phyloP scores from a whole-genome alignment of 2,888 invertebrate genomes.

The Lordiphosa andalusiaca region DNA sequence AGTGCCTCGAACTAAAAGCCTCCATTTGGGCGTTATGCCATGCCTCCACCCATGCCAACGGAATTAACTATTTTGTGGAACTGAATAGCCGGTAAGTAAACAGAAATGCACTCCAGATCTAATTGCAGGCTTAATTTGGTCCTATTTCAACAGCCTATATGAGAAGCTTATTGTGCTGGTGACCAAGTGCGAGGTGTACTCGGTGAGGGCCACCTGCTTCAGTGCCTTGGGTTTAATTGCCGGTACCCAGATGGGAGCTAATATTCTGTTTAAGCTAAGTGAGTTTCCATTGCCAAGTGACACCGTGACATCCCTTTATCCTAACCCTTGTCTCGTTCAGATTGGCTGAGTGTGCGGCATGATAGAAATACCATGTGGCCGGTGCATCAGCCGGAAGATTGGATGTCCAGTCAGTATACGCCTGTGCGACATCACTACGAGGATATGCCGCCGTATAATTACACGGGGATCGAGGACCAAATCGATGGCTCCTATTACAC shows the following conservation, averaged over 20 bases:
- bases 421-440: conserved; percentile 80
- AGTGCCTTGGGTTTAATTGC: conserved; percentile 90
- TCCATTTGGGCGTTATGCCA: conserved; percentile 95
- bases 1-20: conserved; percentile 90
- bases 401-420: conserved; percentile 80
- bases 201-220: conserved; percentile 93
- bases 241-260: conserved; percentile 91
- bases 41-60: conserved; percentile 88
- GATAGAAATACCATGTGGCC: conserved; percentile 89
- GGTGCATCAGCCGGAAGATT: conserved; percentile 85
- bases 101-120: background rate
- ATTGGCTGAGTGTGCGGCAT: conserved; percentile 89
- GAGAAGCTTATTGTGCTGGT: conserved; percentile 84
- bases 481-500: conserved; percentile 78
- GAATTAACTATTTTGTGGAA: conserved; percentile 86
- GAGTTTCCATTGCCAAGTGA: conserved; percentile 54
- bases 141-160: conserved; percentile 65
- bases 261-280: conserved; percentile 87
- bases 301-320: background rate
- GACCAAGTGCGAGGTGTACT: conserved; percentile 90
- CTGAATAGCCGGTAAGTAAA: conserved; percentile 67
- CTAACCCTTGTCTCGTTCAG: conserved; percentile 65
- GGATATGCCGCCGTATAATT: conserved; percentile 79
- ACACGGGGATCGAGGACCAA: conserved; percentile 79
- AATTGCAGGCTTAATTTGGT: no score